Conservation (phyloP, 2,113 vertebrate species). For the Rissa tridactyla region DNA sequence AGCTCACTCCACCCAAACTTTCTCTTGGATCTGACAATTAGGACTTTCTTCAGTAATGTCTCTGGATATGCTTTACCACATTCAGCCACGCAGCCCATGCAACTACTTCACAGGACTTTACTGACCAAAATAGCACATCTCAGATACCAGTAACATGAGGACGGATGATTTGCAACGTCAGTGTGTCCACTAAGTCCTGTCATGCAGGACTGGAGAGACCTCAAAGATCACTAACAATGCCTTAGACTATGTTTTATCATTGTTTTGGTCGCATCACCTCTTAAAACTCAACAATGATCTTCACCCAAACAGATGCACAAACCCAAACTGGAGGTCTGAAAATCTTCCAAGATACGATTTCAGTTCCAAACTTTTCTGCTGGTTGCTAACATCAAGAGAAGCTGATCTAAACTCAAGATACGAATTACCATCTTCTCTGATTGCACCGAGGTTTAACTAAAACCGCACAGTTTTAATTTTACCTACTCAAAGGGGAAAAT, state of each 20-base stretch:
- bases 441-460: neutral
- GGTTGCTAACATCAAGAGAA: neutral
- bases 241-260: neutral
- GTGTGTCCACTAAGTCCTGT: neutral
- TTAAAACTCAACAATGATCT: neutral
- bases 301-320: neutral
- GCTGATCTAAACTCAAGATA: neutral
- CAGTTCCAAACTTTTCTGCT: neutral
- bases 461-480: neutral
- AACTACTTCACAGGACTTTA: neutral
- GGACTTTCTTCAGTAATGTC: neutral
- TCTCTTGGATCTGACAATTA: neutral
- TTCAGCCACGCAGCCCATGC: neutral
- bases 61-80: neutral
- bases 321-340: neutral
- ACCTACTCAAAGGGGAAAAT: neutral
- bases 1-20: neutral
- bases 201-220: neutral
- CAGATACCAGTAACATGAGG: neutral
- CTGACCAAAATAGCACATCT: neutral
- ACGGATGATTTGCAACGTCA: neutral
- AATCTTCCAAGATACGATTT: neutral
- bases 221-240: neutral
- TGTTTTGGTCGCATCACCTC: neutral
- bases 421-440: neutral